Conservation (phyloP, 2,113 vertebrate species). For the Coturnix japonica region DNA sequence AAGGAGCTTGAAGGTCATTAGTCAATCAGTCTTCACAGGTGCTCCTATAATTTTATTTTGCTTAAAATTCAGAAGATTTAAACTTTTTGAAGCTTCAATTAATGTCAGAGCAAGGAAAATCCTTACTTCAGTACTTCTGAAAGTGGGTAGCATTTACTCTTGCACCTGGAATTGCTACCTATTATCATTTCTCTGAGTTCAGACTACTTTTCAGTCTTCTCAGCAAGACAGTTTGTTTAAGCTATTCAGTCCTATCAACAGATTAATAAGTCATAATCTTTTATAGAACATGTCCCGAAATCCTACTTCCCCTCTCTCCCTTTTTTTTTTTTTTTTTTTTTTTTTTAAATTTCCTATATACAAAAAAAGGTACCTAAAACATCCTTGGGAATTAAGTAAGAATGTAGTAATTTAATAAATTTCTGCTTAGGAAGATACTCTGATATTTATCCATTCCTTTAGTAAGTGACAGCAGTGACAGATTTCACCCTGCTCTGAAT, state of each 20-base stretch:
- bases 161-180: accelerated
- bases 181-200: neutral
- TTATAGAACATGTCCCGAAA: neutral
- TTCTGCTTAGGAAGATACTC: neutral
- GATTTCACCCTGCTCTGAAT: accelerated
- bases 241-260: neutral
- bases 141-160: accelerated
- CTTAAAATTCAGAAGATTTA: neutral
- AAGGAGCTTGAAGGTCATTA: neutral
- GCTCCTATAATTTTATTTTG: neutral
- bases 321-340: no score
- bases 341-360: neutral
- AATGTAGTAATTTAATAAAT: neutral
- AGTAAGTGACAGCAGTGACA: neutral
- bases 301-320: neutral
- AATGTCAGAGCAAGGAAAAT: neutral
- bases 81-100: neutral
- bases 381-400: neutral
- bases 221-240: neutral
- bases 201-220: neutral
- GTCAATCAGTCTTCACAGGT: neutral
- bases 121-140: neutral
- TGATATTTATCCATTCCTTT: neutral
- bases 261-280: neutral
- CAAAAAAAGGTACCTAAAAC: neutral